Evolutionary conservation across 2,888 invertebrate genomes (phyloP).

Genomic region (Sepiola atlantica): DNA sequence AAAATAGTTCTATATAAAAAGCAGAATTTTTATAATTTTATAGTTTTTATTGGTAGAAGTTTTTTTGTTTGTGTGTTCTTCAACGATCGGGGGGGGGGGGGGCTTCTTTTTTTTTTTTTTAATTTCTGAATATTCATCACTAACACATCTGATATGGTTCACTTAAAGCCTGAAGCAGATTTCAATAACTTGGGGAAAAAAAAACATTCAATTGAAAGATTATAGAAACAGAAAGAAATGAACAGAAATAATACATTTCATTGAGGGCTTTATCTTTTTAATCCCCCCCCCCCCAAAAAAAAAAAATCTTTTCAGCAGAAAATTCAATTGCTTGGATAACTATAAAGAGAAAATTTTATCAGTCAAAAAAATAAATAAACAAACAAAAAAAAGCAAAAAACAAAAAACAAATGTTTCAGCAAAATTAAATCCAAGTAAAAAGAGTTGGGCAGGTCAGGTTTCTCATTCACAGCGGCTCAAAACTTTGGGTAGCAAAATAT

Average conservation of each 20-base stretch:
- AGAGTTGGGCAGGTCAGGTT: no score
- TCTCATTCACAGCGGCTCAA: not conserved
- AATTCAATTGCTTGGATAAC: constrained; percentile 32
- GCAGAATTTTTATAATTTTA: no score
- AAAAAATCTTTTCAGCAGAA: not conserved
- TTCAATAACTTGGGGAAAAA: not conserved
- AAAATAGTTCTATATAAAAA: not conserved
- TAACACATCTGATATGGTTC: not conserved
- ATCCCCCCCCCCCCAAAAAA: no score
- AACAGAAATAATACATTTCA: not conserved
- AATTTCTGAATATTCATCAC: not conserved
- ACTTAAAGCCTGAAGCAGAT: not conserved
- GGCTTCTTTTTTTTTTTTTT: not conserved
- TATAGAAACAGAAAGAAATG: constrained; percentile 22
- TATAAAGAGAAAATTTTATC: not conserved
- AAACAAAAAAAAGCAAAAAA: no score
- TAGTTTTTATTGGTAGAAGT: not conserved
- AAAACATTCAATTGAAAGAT: not conserved
- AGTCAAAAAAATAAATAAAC: not conserved
- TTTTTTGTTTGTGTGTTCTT: not conserved
- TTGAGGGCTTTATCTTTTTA: not conserved
- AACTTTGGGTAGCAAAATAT: not conserved
- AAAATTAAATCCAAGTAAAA: not conserved
- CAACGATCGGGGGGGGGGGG: no score
- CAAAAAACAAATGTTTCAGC: not conserved